Evolutionary conservation across 2,797 vertebrate genomes (phyloP), one percentile per base, ranked within the genome.

Genomic region (Poeciliopsis turneri): DNA sequence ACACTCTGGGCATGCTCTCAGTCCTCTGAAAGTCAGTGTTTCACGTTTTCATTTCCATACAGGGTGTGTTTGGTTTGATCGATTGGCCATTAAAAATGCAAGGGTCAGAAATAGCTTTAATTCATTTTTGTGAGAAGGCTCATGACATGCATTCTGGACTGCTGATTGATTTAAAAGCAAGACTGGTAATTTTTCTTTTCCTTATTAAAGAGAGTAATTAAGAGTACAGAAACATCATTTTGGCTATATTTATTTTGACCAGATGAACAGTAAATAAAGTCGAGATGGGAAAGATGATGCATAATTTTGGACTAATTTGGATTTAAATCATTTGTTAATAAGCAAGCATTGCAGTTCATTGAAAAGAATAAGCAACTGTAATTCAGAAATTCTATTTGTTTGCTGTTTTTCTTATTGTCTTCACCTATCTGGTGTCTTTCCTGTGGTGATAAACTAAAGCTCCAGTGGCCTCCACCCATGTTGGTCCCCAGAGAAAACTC

Each of bases 11-110:
- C 81, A 82, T 75, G 76, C 85, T 90, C 85, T 88, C 86, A 82
- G 75, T 82, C 73, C 80, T 81, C 79, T 87, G 69, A 81, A 80
- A 79, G 90, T 86, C 86, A 91, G 74, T 75, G 75, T 82, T 92
- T 90, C 90, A 84, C 84, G 83, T 92, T 92, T 92, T 92, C 84
- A 90, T 90, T 89, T 86, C 86, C 89, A 84, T 78, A 86, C 72
- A 79, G 72, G 87, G 84, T 91, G 85, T 89, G 82, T 87, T 84
- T 39, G 5, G 23, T 76, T 80, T 92, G 87, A 93, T 90, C 66
- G 76, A 93, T 92, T 84, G 72, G 51, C 81, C 84, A 90, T 92
- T 87, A 87, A 87, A 91, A 82, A 88, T 85, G 78, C 78, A 86
- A 78, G 74, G 85, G 83, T 88, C 88, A 91, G 75, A 83, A 88